Evolutionary conservation across 2,888 invertebrate genomes (phyloP).

Genomic region (Acanthoscelides obtectus): DNA sequence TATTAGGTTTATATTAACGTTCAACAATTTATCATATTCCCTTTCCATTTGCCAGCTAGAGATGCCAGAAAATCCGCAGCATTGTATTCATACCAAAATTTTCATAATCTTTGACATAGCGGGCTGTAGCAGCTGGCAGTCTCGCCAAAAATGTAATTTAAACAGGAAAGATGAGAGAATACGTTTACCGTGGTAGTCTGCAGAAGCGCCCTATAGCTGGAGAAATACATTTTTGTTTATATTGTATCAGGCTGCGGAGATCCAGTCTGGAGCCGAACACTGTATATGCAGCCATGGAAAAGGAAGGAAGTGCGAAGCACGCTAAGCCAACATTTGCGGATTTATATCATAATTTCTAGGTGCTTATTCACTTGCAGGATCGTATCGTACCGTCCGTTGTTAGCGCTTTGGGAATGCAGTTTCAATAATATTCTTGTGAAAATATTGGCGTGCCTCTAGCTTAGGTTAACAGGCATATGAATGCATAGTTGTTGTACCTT

Average conservation of each 20-base stretch:
- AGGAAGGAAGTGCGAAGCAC: not conserved
- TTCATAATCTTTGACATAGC: not conserved
- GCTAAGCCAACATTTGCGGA: not conserved
- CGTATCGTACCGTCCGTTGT: no score
- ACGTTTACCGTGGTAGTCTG: not conserved
- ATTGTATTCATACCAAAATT: not conserved
- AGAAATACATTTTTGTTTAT: not conserved
- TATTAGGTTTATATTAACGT: no score
- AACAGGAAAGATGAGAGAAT: not conserved
- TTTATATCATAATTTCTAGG: not conserved
- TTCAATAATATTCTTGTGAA: no score
- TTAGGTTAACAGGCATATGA: no score
- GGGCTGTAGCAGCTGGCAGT: not conserved
- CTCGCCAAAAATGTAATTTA: not conserved
- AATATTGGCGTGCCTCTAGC: no score
- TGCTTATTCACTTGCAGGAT: not conserved
- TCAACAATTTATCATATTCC: no score
- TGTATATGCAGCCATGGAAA: not conserved
- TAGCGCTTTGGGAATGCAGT: no score
- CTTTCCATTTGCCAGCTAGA: not conserved
- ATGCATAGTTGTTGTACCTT: no score
- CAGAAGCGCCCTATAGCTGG: not conserved
- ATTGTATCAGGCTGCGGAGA: not conserved
- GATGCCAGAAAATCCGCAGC: not conserved
- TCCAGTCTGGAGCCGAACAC: not conserved